phyloP scores from a whole-genome alignment of 2,888 invertebrate species.

The Ormia ochracea region DNA sequence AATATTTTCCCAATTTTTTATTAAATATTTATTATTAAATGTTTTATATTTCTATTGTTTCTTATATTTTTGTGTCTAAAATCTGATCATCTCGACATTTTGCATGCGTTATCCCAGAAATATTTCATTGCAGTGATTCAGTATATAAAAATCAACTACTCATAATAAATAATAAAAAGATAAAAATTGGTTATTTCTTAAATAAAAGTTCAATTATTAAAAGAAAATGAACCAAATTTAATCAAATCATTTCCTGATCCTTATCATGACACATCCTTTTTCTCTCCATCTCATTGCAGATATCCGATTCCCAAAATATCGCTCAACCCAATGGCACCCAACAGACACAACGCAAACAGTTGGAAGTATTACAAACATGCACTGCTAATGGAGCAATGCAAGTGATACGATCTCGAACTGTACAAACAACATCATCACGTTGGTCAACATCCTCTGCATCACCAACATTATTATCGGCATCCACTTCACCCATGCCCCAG shows the following conservation, averaged over 20 bases:
- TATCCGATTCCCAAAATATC: slow-evolving; percentile 77
- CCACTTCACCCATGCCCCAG: slow-evolving; percentile 63
- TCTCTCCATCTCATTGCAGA: slow-evolving; percentile 69
- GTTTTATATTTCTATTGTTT: no score
- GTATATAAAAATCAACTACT: background rate
- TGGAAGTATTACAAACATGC: slow-evolving; percentile 85
- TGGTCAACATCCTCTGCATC: slow-evolving; percentile 69
- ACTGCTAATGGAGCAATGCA: slow-evolving; percentile 82
- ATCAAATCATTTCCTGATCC: slow-evolving; percentile 61
- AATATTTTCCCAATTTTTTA: no score
- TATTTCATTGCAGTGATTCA: background rate
- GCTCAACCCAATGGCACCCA: slow-evolving; percentile 77
- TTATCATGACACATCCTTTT: slow-evolving; percentile 46
- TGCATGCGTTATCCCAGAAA: no score
- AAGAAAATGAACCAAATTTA: background rate
- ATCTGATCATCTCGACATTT: no score
- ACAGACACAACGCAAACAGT: slow-evolving; percentile 77
- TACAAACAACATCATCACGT: slow-evolving; percentile 76
- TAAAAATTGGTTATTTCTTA: slow-evolving; percentile 5
- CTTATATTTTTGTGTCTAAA: no score
- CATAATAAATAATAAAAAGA: background rate
- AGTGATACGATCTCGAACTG: slow-evolving; percentile 82
- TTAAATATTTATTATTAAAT: no score
- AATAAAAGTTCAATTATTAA: background rate
- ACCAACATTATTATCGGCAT: slow-evolving; percentile 59